A percentile compares a stretch with the other conserved stretches of the same genome.
phyloP scores from a whole-genome alignment of 2,888 invertebrate genomes.

The Cordylochernes scorpioides region DNA sequence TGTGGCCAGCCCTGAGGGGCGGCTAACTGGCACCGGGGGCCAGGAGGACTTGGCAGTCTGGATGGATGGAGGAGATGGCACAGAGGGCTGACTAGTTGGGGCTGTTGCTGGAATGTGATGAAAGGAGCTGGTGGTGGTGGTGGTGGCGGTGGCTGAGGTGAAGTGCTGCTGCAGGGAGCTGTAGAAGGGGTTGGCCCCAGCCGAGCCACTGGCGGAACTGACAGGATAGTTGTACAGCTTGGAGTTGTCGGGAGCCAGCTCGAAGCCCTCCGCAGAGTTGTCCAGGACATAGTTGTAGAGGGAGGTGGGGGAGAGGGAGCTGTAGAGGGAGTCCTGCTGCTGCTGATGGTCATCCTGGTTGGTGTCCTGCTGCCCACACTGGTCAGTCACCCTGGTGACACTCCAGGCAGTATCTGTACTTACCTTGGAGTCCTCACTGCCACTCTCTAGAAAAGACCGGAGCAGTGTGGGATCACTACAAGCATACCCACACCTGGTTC shows the following conservation, averaged over 20 bases:
- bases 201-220: constrained; percentile 3
- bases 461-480: constrained; percentile 19
- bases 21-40: neutral
- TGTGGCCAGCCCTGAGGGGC: too few species aligned
- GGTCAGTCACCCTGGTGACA: too few species aligned
- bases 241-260: neutral
- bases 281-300: constrained; percentile 7
- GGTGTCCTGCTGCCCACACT: too few species aligned
- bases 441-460: constrained; percentile 18
- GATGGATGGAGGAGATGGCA: too few species aligned
- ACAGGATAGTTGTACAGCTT: constrained; percentile 4
- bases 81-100: neutral
- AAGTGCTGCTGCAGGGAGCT: too few species aligned
- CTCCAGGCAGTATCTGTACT: too few species aligned
- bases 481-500: constrained; percentile 6
- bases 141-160: too few species aligned
- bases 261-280: constrained; percentile 1
- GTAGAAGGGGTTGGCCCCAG: too few species aligned
- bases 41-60: too few species aligned
- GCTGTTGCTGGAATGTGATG: constrained; percentile 1
- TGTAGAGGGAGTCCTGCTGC: constrained; percentile 10
- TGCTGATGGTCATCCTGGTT: constrained; percentile 9
- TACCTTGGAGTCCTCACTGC: constrained; percentile 12
- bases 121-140: constrained; percentile 7
- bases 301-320: constrained; percentile 9